Percentiles rank a stretch among this genome's conserved stretches.
Conservation (phyloP, 1,140 invertebrate genomes). For the Tetragnatha versicolor region DNA sequence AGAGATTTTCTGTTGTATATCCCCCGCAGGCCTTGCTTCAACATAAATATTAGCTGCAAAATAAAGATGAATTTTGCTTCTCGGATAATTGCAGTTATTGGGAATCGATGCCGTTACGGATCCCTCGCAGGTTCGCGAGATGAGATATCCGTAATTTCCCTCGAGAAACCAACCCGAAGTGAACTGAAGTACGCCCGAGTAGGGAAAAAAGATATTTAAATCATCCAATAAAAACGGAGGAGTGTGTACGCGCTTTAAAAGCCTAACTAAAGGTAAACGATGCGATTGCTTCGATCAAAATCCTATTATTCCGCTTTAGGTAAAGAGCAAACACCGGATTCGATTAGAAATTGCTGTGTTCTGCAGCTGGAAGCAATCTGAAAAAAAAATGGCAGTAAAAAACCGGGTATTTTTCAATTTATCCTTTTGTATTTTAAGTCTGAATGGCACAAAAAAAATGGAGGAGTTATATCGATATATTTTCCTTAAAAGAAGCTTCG, state of each 20-base stretch:
- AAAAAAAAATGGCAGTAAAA: no score
- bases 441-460: not conserved
- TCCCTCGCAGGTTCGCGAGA: not conserved
- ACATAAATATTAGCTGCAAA: constrained; percentile 42
- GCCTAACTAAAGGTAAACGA: not conserved
- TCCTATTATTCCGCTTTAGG: constrained; percentile 36
- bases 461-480: not conserved
- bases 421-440: not conserved
- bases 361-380: no score
- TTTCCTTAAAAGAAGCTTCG: not conserved
- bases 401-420: constrained; percentile 38
- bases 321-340: constrained; percentile 38
- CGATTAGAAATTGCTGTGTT: constrained; percentile 41
- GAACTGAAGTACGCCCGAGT: not conserved
- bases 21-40: not conserved
- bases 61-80: constrained; percentile 43
- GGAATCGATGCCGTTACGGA: constrained; percentile 37
- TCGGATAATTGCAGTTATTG: constrained; percentile 47
- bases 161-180: not conserved
- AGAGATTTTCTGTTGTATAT: constrained; percentile 18
- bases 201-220: constrained; percentile 35
- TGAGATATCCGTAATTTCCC: not conserved
- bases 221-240: constrained; percentile 15
- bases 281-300: constrained; percentile 44
- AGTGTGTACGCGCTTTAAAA: not conserved